phyloP scores from a whole-genome alignment of 2,113 vertebrate genomes.

The Pelmatolapia mariae region DNA sequence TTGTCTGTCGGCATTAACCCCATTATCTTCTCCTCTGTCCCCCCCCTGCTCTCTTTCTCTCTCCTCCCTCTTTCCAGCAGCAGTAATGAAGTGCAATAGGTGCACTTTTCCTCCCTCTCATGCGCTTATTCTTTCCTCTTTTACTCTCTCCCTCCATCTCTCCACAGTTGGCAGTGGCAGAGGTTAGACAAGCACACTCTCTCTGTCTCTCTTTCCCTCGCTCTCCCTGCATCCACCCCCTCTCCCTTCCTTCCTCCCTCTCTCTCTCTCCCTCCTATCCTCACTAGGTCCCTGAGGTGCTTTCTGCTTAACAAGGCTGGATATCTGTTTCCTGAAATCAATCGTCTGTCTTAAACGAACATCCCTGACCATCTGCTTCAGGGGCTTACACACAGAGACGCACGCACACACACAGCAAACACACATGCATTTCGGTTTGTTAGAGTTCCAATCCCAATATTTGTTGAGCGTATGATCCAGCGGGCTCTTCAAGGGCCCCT shows the following conservation, averaged over 20 bases:
- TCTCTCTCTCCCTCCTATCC: background rate
- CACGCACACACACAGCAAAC: conserved; percentile 15
- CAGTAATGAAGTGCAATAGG: conserved; percentile 50
- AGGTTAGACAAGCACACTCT: conserved; percentile 55
- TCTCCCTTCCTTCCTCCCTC: background rate
- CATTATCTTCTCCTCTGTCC: conserved; percentile 46
- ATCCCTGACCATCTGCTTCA: conserved; percentile 94
- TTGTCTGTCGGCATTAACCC: conserved; percentile 62
- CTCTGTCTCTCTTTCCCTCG: background rate
- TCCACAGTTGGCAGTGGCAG: conserved; percentile 45
- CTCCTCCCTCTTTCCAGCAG: background rate
- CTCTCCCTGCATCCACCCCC: background rate
- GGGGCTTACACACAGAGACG: conserved; percentile 48
- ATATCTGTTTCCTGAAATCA: conserved; percentile 91
- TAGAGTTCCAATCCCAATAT: conserved; percentile 86
- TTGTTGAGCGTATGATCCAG: conserved; percentile 86
- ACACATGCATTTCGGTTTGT: conserved; percentile 11
- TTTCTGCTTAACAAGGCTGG: conserved; percentile 82
- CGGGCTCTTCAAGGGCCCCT: conserved; percentile 64
- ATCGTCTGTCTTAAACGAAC: conserved; percentile 87
- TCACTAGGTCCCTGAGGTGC: conserved; percentile 79
- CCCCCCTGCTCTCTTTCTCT: background rate
- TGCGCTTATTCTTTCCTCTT: conserved; percentile 42
- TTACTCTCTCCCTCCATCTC: conserved; percentile 39
- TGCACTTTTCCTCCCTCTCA: conserved; percentile 37